Evolutionary conservation across 2,888 invertebrate genomes (phyloP).

Genomic region (Cryptus viduatorius): DNA sequence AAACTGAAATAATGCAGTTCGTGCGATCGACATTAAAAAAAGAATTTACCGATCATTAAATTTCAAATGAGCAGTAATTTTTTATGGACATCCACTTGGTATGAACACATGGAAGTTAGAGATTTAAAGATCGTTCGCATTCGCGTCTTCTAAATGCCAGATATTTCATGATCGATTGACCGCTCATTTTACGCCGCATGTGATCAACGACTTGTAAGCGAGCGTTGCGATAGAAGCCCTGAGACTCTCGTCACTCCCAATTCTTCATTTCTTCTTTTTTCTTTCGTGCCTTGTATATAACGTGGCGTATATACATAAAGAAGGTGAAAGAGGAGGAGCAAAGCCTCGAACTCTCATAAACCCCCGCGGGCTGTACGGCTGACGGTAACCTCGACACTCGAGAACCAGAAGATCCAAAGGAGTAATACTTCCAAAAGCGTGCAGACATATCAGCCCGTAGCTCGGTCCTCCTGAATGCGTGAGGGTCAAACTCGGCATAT

Average conservation of each 20-base stretch:
- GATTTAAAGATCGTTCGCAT: background rate
- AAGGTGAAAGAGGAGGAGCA: conserved; percentile 6
- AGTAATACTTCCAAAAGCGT: conserved; percentile 39
- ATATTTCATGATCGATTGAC: background rate
- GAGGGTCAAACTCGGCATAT: conserved; percentile 63
- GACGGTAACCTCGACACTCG: conserved; percentile 57
- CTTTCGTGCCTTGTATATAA: background rate
- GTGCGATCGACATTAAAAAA: no score
- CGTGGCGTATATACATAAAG: background rate
- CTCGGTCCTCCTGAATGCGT: conserved; percentile 21
- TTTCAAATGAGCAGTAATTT: background rate
- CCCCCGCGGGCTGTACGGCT: conserved; percentile 52
- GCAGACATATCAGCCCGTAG: conserved; percentile 21
- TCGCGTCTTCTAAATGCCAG: background rate
- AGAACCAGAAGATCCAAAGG: conserved; percentile 39
- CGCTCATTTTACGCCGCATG: background rate
- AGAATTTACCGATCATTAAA: background rate
- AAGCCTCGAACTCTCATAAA: conserved; percentile 53
- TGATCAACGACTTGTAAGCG: background rate
- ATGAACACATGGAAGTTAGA: background rate
- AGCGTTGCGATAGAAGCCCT: conserved; percentile 12
- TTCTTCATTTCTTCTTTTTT: background rate
- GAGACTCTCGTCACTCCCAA: background rate
- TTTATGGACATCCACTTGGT: background rate
- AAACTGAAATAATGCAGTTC: no score